These are phyloP conservation scores for Tichodroma muraria DNA, from an alignment of 2,113 vertebrate genomes.

Conservation along the genomic window DNA sequence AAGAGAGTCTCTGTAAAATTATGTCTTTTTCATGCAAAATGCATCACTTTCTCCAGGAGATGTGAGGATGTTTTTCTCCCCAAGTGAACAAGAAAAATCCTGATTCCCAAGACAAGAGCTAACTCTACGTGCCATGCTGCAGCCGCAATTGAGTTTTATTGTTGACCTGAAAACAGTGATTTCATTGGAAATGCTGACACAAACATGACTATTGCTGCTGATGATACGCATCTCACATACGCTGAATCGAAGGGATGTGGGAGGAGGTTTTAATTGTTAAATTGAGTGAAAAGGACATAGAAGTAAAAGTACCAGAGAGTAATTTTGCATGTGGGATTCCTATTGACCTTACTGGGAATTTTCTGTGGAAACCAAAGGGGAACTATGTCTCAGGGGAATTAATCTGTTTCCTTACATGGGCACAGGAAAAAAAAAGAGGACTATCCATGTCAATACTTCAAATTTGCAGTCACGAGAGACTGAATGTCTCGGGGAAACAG, in stretches of 20 bases:
- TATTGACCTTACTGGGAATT: slow-evolving; percentile 15
- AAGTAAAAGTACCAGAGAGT: neutral
- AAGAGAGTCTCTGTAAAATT: neutral
- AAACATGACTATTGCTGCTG: slow-evolving; percentile 53
- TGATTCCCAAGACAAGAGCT: neutral
- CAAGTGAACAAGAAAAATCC: slow-evolving; percentile 1
- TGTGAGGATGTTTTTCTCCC: neutral
- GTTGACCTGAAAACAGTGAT: slow-evolving; percentile 58
- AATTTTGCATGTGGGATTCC: slow-evolving; percentile 1
- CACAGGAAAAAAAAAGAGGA: neutral
- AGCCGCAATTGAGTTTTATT: slow-evolving; percentile 16
- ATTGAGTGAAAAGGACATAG: slow-evolving; percentile 21
- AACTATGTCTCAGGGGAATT: neutral
- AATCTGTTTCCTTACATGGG: neutral
- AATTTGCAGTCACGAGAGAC: slow-evolving; percentile 39
- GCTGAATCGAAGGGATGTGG: slow-evolving; percentile 10
- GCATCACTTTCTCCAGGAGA: neutral
- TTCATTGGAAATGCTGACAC: slow-evolving; percentile 58
- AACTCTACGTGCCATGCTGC: neutral
- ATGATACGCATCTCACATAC: slow-evolving; percentile 13
- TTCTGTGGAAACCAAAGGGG: neutral
- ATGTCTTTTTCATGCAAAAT: neutral
- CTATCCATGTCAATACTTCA: slow-evolving; percentile 44
- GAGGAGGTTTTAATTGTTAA: slow-evolving; percentile 39
- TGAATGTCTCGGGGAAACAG: slow-evolving; percentile 23